Evolutionary conservation across 1,140 invertebrate genomes (phyloP).

Genomic region (Diabrotica undecimpunctata): DNA sequence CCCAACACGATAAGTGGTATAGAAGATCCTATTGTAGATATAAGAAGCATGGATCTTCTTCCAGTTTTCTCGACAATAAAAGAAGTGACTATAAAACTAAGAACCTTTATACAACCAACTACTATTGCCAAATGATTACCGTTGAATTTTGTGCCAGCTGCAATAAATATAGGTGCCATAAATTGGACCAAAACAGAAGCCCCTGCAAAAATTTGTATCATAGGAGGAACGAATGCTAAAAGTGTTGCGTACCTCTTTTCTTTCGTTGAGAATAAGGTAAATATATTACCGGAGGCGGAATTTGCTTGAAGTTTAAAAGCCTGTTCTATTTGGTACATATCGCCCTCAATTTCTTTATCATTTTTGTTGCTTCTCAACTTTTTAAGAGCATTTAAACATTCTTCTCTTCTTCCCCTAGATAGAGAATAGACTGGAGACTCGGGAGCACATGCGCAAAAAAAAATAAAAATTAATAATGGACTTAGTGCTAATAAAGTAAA

Average conservation of each 20-base stretch:
- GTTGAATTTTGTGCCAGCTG: not conserved
- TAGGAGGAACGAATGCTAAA: not conserved
- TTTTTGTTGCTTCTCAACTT: constrained; percentile 54
- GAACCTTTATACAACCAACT: constrained; percentile 74
- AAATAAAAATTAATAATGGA: constrained; percentile 56
- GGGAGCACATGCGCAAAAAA: constrained; percentile 68
- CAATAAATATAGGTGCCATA: constrained; percentile 7
- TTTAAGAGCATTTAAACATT: constrained; percentile 60
- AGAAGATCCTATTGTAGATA: constrained; percentile 64
- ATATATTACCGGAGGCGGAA: not conserved
- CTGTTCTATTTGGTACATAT: constrained; percentile 52
- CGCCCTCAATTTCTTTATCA: constrained; percentile 50
- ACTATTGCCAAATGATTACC: constrained; percentile 77
- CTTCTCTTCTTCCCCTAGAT: constrained; percentile 54
- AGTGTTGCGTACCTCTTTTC: not conserved
- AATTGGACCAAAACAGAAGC: constrained; percentile 46
- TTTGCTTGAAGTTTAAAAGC: constrained; percentile 49
- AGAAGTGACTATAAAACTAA: constrained; percentile 63
- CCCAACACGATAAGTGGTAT: constrained; percentile 51
- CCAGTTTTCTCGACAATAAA: constrained; percentile 63
- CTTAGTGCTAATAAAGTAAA: constrained; percentile 62
- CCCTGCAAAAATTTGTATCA: constrained; percentile 73
- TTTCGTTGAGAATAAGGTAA: not conserved
- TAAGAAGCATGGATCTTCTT: constrained; percentile 65
- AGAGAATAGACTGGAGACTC: constrained; percentile 76